A percentile compares a stretch with the other conserved stretches of the same genome.
Evolutionary conservation across 2,113 vertebrate genomes (phyloP).

Genomic region (Cyprinodon variegatus): DNA sequence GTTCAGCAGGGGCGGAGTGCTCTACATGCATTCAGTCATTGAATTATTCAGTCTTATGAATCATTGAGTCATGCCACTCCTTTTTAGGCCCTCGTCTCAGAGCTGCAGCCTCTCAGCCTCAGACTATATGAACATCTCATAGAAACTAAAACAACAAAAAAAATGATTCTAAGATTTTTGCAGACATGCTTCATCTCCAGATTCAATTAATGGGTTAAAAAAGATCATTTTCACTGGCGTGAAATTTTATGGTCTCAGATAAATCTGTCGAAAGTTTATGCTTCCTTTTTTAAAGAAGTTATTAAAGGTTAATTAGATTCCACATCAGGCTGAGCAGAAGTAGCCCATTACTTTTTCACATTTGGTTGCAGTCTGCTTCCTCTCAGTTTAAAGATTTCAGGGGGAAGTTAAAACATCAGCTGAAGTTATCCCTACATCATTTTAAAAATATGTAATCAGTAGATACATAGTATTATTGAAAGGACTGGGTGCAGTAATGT

Average conservation of each 20-base stretch:
- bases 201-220: not conserved
- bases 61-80: slow-evolving; percentile 77
- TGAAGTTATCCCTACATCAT: not conserved
- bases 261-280: slow-evolving; percentile 4
- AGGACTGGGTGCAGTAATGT: not conserved
- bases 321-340: slow-evolving; percentile 12
- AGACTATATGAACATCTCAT: slow-evolving; percentile 52
- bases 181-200: slow-evolving; percentile 5
- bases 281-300: slow-evolving; percentile 5
- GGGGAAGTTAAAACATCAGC: slow-evolving; percentile 6
- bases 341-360: slow-evolving; percentile 6
- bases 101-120: slow-evolving; percentile 55
- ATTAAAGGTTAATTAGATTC: slow-evolving; percentile 26
- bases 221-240: not conserved
- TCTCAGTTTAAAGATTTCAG: slow-evolving; percentile 3
- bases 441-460: not conserved
- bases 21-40: slow-evolving; percentile 75
- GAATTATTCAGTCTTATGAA: slow-evolving; percentile 82
- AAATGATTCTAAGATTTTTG: slow-evolving; percentile 33
- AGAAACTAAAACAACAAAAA: slow-evolving; percentile 32
- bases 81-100: slow-evolving; percentile 65
- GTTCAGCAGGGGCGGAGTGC: slow-evolving; percentile 73
- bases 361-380: not conserved
- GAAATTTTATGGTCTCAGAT: not conserved
- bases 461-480: not conserved